Conservation (phyloP, 2,113 vertebrate genomes). For the Catharus fuscescens region DNA sequence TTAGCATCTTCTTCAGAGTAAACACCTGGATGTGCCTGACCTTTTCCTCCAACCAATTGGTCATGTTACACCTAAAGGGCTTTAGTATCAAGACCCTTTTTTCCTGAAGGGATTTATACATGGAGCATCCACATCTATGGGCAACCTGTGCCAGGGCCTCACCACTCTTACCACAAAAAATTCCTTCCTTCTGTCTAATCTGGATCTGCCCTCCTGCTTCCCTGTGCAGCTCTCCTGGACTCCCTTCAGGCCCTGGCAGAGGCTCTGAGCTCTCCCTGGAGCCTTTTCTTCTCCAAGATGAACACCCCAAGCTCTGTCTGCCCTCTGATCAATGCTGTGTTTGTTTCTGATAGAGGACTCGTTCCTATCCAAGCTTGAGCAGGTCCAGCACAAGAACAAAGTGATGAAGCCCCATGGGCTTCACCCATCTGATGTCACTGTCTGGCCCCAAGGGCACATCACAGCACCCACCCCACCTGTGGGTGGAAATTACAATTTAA, state of each 20-base stretch:
- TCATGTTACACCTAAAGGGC: background rate
- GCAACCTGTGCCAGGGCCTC: rapidly evolving
- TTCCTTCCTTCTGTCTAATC: background rate
- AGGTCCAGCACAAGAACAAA: background rate
- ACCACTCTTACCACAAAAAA: rapidly evolving
- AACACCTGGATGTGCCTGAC: background rate
- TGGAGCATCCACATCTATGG: background rate
- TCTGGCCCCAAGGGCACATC: background rate
- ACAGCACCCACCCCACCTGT: rapidly evolving
- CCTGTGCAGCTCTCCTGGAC: background rate
- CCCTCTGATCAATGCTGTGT: background rate
- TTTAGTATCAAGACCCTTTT: background rate
- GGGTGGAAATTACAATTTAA: background rate
- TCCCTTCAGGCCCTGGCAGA: rapidly evolving
- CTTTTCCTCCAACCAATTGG: background rate
- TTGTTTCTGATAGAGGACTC: background rate
- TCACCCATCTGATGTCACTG: rapidly evolving
- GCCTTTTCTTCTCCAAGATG: background rate
- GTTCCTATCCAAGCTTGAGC: rapidly evolving
- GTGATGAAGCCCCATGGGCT: background rate
- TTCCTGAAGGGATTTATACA: background rate
- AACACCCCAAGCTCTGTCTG: background rate
- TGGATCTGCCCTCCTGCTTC: background rate
- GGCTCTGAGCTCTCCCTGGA: rapidly evolving
- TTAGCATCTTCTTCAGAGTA: background rate